Base-by-base conservation (phyloP, 2,113 vertebrate species). In the Castor canadensis region DNA sequence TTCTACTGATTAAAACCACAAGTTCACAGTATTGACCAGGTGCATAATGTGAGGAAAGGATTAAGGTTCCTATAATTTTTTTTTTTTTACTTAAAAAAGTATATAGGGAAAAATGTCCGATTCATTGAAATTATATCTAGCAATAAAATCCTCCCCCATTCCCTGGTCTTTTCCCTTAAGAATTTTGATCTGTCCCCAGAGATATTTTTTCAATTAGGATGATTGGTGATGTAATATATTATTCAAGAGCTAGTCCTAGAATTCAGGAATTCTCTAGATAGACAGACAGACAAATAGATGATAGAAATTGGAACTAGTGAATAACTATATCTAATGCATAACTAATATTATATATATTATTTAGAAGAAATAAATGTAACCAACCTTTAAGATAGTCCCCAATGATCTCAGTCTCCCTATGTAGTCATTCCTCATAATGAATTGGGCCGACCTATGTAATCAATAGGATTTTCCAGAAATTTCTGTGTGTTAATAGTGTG, bases 1-100 rank as follows among this genome's bases (percentile, higher is more conserved):
- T 97, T 92, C 76, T 83, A 80, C 54, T 92, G 56, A 95, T 95
- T 76, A 89, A 97, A 97, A 94, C 62, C 32, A 35, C 54, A 94
- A 91, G 43, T 80, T 92, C 38, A 94, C 58, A 84, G 52, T 91
- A 88, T 40, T 92, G 81, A 3, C 20, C 72, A 71, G 75, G 13
- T 81, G 90, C 22, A 3, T 81, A 89, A 97, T 94, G 94, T 82
- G 67, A 52, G 88, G 35, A 93, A 96, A 81, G 43, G 20, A 82
- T 88, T 84, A 60, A 30, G 58, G 26, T 56, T 93, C 79, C 82
- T 93, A 38, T 85, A 93, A 94, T 85, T 95, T 77, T 58, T 95
- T 95, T 90, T 60, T 87, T 58, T 88, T 91, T 97, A 93, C n/a
- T n/a, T n/a, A 77, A 95, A 73, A 43, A 62, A 64, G 5, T 86